Conservation (phyloP, 2,113 vertebrate species). For the Perccottus glenii region DNA sequence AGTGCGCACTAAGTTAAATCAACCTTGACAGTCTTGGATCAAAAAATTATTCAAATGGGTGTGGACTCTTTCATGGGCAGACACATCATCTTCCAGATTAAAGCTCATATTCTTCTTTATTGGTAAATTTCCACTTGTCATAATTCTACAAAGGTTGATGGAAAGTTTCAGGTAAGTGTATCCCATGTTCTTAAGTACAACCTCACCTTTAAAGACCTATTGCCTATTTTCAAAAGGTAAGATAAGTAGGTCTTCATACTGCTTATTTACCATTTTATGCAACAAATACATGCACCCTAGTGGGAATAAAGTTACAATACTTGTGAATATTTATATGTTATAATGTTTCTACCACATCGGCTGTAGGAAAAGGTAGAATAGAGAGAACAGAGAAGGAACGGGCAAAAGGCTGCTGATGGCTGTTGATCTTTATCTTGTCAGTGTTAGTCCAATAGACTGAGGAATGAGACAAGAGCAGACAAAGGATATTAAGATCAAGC, state of each 20-base stretch:
- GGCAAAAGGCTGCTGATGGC: slow-evolving; percentile 55
- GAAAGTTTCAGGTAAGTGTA: not conserved
- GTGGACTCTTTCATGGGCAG: slow-evolving; percentile 28
- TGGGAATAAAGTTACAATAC: slow-evolving; percentile 9
- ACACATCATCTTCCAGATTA: slow-evolving; percentile 13
- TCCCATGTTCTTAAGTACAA: slow-evolving; percentile 6
- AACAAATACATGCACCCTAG: not conserved
- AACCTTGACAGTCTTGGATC: slow-evolving; percentile 29
- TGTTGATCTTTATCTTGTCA: slow-evolving; percentile 57
- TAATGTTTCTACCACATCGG: not conserved
- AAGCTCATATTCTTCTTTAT: slow-evolving; percentile 12
- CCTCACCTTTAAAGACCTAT: slow-evolving; percentile 19
- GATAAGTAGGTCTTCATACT: not conserved
- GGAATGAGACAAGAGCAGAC: slow-evolving; percentile 29
- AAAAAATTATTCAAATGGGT: slow-evolving; percentile 16
- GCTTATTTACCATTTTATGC: slow-evolving; percentile 11
- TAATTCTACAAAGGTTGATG: slow-evolving; percentile 23
- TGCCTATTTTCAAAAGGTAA: no score
- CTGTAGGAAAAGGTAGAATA: slow-evolving; percentile 12
- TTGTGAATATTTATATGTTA: no score
- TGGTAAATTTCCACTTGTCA: slow-evolving; percentile 28
- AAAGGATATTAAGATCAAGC: slow-evolving; percentile 33
- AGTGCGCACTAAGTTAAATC: slow-evolving; percentile 40
- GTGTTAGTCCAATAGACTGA: slow-evolving; percentile 26
- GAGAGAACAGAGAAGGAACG: slow-evolving; percentile 18